These are phyloP conservation scores for Lathronympha strigana DNA, from an alignment of 2,888 invertebrate genomes.

Conservation along the genomic window DNA sequence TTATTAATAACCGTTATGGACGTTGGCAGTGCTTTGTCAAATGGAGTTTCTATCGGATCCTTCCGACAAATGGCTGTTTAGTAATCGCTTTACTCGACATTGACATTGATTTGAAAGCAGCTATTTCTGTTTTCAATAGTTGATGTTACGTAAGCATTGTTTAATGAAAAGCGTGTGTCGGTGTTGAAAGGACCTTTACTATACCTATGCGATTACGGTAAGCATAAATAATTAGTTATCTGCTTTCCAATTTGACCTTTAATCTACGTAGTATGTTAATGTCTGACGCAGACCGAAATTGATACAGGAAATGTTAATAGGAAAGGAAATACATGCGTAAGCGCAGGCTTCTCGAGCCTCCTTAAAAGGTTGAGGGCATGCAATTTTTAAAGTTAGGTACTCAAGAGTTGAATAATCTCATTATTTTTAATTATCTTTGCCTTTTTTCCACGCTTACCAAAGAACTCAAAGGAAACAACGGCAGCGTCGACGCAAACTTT, in stretches of 20 bases:
- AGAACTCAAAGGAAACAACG: conserved; percentile 16
- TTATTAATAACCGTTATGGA: conserved; percentile 26
- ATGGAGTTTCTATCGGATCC: conserved; percentile 24
- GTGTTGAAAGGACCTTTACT: conserved; percentile 11
- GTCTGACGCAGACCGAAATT: conserved; percentile 34
- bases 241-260: conserved; percentile 38
- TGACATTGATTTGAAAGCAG: conserved; percentile 35
- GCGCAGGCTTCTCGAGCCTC: neutral
- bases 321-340: conserved; percentile 21
- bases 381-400: conserved; percentile 8
- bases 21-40: conserved; percentile 22
- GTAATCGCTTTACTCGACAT: conserved; percentile 26
- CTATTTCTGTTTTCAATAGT: conserved; percentile 22
- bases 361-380: conserved; percentile 21
- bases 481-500: conserved; percentile 18
- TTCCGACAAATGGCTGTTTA: conserved; percentile 27
- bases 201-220: conserved; percentile 8
- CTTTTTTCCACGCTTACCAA: conserved; percentile 12
- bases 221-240: conserved; percentile 24
- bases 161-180: neutral
- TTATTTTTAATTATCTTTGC: conserved; percentile 32
- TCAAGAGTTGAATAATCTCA: conserved; percentile 31
- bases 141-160: conserved; percentile 11
- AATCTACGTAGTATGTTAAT: conserved; percentile 37
- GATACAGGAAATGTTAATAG: conserved; percentile 36